phyloP scores from a whole-genome alignment of 2,797 vertebrate genomes.

The Eospalax fontanierii region DNA sequence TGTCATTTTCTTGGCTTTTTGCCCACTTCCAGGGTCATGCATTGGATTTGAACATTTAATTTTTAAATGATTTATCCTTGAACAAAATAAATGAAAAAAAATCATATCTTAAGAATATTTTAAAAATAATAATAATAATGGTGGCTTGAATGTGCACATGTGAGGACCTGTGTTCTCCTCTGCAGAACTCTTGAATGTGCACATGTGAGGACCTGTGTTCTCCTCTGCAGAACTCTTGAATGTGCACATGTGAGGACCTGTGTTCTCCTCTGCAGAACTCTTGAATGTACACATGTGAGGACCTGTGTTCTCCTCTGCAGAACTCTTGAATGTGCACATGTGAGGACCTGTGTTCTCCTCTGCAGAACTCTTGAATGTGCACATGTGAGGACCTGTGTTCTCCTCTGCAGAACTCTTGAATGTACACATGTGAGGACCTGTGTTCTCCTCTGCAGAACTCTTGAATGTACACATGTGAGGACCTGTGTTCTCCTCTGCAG shows the following conservation, averaged over 20 bases:
- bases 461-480: too few relatives aligned
- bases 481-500: neutral
- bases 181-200: too few relatives aligned
- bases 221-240: neutral
- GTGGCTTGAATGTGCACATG: too few relatives aligned
- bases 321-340: neutral
- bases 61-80: constrained; percentile 54
- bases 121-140: too few relatives aligned
- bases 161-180: too few relatives aligned
- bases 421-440: neutral
- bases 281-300: too few relatives aligned
- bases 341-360: neutral
- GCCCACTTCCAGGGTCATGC: constrained; percentile 43
- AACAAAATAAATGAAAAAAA: constrained; percentile 35
- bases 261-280: neutral
- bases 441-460: neutral
- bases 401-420: neutral
- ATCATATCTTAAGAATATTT: constrained; percentile 43
- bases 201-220: neutral
- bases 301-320: neutral
- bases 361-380: neutral
- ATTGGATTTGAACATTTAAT: constrained; percentile 61
- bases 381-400: neutral
- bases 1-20: constrained; percentile 51
- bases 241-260: neutral